These are phyloP conservation scores for Notechis scutatus DNA, from an alignment of 2,113 vertebrate species.

Conservation along the genomic window DNA sequence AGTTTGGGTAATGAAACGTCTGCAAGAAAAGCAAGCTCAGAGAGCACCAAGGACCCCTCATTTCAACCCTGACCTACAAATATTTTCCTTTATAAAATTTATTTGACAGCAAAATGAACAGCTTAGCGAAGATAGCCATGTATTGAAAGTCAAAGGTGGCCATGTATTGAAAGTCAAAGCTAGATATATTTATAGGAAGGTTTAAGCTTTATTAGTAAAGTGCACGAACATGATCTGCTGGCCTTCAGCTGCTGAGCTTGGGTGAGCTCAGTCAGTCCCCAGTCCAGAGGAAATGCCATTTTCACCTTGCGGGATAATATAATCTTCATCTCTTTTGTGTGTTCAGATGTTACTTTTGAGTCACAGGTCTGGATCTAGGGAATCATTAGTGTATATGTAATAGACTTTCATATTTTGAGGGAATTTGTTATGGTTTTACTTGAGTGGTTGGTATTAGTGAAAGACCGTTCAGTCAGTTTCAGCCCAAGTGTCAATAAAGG, in stretches of 20 bases:
- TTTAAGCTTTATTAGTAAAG: background rate
- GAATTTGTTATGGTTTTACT: background rate
- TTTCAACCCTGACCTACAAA: too few relatives aligned
- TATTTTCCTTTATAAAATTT: background rate
- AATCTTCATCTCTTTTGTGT: background rate
- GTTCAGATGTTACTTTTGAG: background rate
- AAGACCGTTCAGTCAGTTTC: background rate
- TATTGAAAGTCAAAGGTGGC: background rate
- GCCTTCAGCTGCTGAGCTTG: too few relatives aligned
- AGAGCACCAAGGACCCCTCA: background rate
- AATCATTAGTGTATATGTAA: background rate
- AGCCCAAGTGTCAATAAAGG: background rate
- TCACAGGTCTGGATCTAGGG: background rate
- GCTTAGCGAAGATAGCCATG: background rate
- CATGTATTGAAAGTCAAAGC: background rate
- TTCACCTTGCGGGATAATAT: background rate
- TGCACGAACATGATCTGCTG: too few relatives aligned
- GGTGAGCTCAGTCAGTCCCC: background rate
- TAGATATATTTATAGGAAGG: background rate
- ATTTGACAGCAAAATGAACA: background rate
- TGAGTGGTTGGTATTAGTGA: background rate
- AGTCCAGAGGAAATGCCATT: background rate
- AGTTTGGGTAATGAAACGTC: background rate
- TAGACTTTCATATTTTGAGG: background rate
- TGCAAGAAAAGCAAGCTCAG: background rate